A percentile compares a stretch with the other conserved stretches of the same genome.
Conservation (phyloP, 2,797 vertebrate genomes). For the Cyclopterus lumpus region DNA sequence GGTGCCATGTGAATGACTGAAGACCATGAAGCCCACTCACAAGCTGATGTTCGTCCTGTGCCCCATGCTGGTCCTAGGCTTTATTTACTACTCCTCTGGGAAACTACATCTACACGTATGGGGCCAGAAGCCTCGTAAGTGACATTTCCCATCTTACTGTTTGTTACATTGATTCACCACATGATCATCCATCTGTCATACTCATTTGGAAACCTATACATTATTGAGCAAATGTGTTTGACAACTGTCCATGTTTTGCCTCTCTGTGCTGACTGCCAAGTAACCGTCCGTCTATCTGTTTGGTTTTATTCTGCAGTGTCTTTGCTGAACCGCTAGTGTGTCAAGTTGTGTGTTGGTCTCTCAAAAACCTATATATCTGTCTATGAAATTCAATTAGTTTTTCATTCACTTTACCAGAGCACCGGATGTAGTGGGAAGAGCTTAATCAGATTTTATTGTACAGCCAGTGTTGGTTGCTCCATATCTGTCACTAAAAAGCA, state of each 20-base stretch:
- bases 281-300: conserved; percentile 3
- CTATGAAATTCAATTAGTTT: conserved; percentile 20
- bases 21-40: conserved; percentile 93
- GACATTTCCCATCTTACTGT: conserved; percentile 25
- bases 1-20: conserved; percentile 93
- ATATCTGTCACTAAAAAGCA: conserved; percentile 7
- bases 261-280: conserved; percentile 39
- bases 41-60: conserved; percentile 96
- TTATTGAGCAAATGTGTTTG: conserved; percentile 8
- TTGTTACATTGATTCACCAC: conserved; percentile 24
- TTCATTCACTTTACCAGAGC: conserved; percentile 20
- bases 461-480: not conserved
- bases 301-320: not conserved
- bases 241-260: conserved; percentile 38
- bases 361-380: conserved; percentile 3
- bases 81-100: conserved; percentile 95
- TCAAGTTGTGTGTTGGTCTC: conserved; percentile 19
- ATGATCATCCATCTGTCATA: conserved; percentile 30
- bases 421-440: conserved; percentile 9
- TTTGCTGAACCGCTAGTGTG: conserved; percentile 15
- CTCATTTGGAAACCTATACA: not conserved
- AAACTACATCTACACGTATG: conserved; percentile 93
- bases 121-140: conserved; percentile 96
- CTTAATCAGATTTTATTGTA: conserved; percentile 39
- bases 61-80: conserved; percentile 94